These are phyloP conservation scores for Andinoacara biseriatus DNA, from an alignment of 2,113 vertebrate genomes.

Conservation along the genomic window DNA sequence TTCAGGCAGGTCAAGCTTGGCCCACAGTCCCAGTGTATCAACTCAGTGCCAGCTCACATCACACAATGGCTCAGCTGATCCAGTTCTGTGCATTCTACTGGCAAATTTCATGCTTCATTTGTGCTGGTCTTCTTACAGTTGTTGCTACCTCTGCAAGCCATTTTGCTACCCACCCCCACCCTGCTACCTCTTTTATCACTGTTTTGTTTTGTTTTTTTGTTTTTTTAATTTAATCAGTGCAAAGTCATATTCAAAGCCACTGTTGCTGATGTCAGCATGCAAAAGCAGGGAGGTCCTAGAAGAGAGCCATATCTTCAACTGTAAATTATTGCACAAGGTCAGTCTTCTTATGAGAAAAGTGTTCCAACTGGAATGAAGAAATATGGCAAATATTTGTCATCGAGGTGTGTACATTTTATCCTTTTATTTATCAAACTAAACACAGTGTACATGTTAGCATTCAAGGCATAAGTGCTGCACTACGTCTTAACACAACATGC, in stretches of 20 bases:
- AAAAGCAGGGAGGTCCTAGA: background rate
- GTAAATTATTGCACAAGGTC: background rate
- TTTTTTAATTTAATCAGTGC: background rate
- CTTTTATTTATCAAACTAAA: background rate
- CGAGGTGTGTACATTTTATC: background rate
- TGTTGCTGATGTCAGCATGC: background rate
- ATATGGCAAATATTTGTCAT: background rate
- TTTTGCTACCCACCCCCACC: background rate
- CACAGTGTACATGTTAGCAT: background rate
- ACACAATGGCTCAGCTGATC: background rate
- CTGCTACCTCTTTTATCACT: background rate
- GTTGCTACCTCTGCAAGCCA: background rate
- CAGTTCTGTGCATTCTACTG: background rate
- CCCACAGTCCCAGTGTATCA: background rate
- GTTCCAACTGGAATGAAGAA: background rate
- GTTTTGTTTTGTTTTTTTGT: too few relatives aligned
- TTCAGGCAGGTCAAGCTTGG: background rate
- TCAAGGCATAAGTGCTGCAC: background rate
- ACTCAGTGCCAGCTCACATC: too few relatives aligned
- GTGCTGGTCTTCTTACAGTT: background rate
- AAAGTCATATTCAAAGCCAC: background rate
- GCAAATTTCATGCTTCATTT: background rate
- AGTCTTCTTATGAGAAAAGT: background rate
- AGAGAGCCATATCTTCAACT: background rate
- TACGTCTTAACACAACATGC: background rate